phyloP scores from a whole-genome alignment of 2,113 vertebrate species.

The Gymnobelideus leadbeateri region DNA sequence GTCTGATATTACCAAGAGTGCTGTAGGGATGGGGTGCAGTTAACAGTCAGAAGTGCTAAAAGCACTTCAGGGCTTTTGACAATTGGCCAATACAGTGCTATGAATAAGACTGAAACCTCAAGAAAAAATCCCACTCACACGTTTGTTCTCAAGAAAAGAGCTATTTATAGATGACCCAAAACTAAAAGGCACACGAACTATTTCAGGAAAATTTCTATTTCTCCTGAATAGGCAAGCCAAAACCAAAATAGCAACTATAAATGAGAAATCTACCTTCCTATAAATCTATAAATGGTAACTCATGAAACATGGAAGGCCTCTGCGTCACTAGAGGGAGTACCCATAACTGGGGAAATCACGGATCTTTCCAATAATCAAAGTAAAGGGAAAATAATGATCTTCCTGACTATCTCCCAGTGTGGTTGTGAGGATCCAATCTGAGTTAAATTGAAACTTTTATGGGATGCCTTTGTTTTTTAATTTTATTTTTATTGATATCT shows the following conservation, averaged over 20 bases:
- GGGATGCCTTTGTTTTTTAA: neutral
- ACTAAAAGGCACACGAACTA: neutral
- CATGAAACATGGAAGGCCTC: neutral
- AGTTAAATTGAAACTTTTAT: neutral
- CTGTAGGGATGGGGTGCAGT: neutral
- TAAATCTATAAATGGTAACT: neutral
- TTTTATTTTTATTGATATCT: neutral
- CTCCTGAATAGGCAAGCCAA: neutral
- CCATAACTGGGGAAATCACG: neutral
- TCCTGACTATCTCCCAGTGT: neutral
- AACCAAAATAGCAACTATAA: neutral
- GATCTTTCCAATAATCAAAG: neutral
- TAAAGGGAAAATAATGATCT: neutral
- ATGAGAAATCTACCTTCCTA: neutral
- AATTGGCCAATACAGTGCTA: neutral
- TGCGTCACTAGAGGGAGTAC: neutral
- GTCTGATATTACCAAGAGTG: neutral
- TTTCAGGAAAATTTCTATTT: neutral
- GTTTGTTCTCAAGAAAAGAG: neutral
- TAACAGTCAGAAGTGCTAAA: neutral
- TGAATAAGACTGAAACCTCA: neutral
- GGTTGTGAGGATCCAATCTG: neutral
- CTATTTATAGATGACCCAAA: neutral
- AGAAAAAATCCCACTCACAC: neutral
- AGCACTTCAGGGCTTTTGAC: neutral